A percentile compares a stretch with the other conserved stretches of the same genome.
Evolutionary conservation across 2,113 vertebrate genomes (phyloP).

Genomic region (Crotophaga sulcirostris): DNA sequence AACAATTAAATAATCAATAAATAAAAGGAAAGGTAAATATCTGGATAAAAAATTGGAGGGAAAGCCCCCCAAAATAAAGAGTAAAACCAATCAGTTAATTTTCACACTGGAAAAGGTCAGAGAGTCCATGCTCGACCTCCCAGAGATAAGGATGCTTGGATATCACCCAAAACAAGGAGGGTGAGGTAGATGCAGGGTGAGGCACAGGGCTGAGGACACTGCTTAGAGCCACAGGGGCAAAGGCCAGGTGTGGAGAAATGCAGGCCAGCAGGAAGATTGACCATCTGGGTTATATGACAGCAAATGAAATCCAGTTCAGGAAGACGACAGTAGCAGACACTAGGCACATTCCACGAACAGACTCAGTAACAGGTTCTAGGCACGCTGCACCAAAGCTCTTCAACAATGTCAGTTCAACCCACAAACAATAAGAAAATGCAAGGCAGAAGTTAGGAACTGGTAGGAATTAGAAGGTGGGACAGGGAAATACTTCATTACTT

Average conservation of each 20-base stretch:
- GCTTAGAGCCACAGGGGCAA: not conserved
- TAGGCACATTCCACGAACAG: not conserved
- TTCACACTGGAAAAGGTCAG: not conserved
- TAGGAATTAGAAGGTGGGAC: not conserved
- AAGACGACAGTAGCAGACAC: not conserved
- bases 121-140: not conserved
- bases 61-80: not conserved
- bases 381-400: not conserved
- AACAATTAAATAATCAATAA: not conserved
- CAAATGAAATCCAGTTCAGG: not conserved
- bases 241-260: not conserved
- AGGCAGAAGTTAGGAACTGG: not conserved
- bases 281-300: not conserved
- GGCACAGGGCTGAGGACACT: not conserved
- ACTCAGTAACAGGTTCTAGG: not conserved
- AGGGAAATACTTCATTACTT: not conserved
- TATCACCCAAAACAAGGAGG: not conserved
- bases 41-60: not conserved
- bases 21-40: not conserved
- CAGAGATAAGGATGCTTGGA: not conserved
- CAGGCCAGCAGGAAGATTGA: not conserved
- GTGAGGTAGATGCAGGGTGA: not conserved
- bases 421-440: not conserved
- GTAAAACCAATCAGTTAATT: not conserved
- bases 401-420: not conserved